Percentiles rank a stretch among this genome's conserved stretches.
phyloP scores from a whole-genome alignment of 2,888 invertebrate species.

The Neuroscelio doddi region DNA sequence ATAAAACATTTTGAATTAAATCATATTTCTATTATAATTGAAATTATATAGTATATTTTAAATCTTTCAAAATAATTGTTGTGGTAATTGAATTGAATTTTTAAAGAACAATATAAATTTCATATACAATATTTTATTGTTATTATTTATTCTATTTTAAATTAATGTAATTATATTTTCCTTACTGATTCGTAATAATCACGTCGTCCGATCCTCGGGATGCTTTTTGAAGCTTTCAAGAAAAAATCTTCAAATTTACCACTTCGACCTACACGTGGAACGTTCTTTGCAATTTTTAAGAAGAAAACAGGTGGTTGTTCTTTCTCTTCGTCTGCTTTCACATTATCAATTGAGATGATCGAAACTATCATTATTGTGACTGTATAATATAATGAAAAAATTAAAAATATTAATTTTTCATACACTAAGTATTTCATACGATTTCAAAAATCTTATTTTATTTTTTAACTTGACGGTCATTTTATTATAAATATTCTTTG shows the following conservation, averaged over 20 bases:
- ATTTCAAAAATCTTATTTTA: too few relatives aligned
- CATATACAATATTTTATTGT: neutral
- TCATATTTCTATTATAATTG: too few relatives aligned
- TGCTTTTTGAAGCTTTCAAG: constrained; percentile 56
- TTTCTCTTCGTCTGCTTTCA: constrained; percentile 52
- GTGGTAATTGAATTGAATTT: too few relatives aligned
- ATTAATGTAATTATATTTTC: neutral
- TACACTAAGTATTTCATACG: too few relatives aligned
- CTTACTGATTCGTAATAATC: constrained; percentile 22
- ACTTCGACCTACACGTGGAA: constrained; percentile 62
- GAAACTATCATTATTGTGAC: constrained; percentile 1
- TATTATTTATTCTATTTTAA: too few relatives aligned
- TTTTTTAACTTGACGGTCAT: too few relatives aligned
- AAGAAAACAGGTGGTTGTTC: constrained; percentile 67
- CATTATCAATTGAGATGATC: neutral
- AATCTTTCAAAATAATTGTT: too few relatives aligned
- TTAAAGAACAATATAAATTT: too few relatives aligned
- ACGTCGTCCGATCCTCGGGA: constrained; percentile 54
- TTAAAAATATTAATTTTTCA: too few relatives aligned
- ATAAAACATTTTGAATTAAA: too few relatives aligned
- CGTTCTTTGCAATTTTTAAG: constrained; percentile 65
- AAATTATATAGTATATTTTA: too few relatives aligned
- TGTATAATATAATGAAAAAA: neutral
- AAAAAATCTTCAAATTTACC: constrained; percentile 58
- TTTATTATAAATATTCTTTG: too few relatives aligned